Evolutionary conservation across 2,888 invertebrate species (phyloP).

Genomic region (Acanthoscelides obtectus): DNA sequence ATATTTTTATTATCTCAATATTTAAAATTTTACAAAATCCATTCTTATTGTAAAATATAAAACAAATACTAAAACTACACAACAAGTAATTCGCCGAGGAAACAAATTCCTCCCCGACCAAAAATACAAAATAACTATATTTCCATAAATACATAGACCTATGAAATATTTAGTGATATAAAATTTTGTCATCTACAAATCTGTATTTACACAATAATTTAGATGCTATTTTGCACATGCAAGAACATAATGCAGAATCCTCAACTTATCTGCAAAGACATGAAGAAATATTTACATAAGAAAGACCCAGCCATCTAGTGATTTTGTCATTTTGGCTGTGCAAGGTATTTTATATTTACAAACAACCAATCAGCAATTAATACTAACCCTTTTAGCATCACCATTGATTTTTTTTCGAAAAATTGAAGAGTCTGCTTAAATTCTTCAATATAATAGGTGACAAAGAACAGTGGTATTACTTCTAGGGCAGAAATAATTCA

Average conservation of each 20-base stretch:
- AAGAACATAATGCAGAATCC: neutral
- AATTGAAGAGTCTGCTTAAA: no score
- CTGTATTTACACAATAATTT: neutral
- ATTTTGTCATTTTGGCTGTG: no score
- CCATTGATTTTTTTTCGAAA: no score
- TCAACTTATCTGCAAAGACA: no score
- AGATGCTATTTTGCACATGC: neutral
- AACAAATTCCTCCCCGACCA: neutral
- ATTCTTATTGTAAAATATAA: constrained; percentile 15
- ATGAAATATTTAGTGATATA: neutral
- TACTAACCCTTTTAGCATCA: no score
- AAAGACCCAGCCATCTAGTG: no score
- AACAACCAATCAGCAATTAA: no score
- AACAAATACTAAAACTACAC: constrained; percentile 20
- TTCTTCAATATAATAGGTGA: no score
- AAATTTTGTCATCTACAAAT: neutral
- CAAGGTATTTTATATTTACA: no score
- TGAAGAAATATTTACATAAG: no score
- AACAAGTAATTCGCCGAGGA: constrained; percentile 11
- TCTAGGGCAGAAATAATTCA: no score
- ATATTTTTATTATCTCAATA: constrained; percentile 9
- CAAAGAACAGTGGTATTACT: no score
- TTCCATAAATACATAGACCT: neutral
- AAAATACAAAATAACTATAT: neutral
- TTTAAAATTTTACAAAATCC: constrained; percentile 6